Evolutionary conservation across 2,797 vertebrate genomes (phyloP).

Genomic region (Xerus rutilus): DNA sequence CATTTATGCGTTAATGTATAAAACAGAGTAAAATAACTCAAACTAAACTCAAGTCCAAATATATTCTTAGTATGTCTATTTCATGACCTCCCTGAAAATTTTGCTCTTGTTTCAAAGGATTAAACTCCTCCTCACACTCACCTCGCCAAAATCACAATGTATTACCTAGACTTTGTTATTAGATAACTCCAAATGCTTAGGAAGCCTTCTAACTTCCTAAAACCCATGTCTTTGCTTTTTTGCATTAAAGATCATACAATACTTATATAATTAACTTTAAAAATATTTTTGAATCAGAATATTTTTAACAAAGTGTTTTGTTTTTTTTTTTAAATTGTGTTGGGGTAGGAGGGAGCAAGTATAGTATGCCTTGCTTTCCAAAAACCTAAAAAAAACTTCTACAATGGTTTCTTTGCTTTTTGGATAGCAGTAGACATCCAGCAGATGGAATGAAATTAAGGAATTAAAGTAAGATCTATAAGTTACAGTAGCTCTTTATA

Average conservation of each 20-base stretch:
- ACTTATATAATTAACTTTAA: slow-evolving; percentile 34
- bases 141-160: background rate
- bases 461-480: slow-evolving; percentile 26
- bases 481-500: background rate
- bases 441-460: background rate
- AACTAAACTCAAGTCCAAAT: background rate
- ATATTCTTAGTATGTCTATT: background rate
- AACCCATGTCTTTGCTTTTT: background rate
- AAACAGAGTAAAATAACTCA: background rate
- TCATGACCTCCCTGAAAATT: slow-evolving; percentile 46
- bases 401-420: slow-evolving; percentile 44
- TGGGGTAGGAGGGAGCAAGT: background rate
- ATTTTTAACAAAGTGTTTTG: slow-evolving; percentile 25
- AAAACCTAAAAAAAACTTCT: background rate
- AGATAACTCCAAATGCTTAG: background rate
- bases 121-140: background rate
- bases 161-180: background rate
- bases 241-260: background rate
- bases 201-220: background rate
- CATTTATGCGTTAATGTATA: background rate
- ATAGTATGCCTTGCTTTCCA: background rate
- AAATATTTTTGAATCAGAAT: background rate
- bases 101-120: background rate
- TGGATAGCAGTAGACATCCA: background rate
- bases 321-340: background rate